Evolutionary conservation across 2,888 invertebrate species (phyloP).

Genomic region (Ornithoptera priamus): DNA sequence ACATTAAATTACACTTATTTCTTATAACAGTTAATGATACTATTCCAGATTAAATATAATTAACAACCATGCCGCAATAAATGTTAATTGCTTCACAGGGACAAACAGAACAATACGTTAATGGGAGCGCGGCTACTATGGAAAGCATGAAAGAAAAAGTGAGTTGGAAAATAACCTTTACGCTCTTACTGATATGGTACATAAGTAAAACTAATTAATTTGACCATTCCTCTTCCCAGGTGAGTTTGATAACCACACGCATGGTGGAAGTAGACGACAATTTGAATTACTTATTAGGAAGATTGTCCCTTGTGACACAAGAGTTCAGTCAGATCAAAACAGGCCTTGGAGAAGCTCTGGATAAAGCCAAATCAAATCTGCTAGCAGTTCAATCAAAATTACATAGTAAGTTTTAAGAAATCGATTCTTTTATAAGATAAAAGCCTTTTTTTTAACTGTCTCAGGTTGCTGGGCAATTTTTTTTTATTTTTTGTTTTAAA

Average conservation of each 20-base stretch:
- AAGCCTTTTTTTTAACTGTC: too few species aligned
- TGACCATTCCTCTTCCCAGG: constrained; percentile 63
- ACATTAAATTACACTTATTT: too few species aligned
- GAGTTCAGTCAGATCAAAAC: constrained; percentile 91
- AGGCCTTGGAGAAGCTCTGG: constrained; percentile 86
- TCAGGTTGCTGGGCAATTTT: too few species aligned
- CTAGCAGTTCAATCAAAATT: constrained; percentile 76
- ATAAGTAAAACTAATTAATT: constrained; percentile 33
- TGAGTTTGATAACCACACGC: constrained; percentile 86
- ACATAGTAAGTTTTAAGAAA: constrained; percentile 39
- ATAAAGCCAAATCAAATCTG: constrained; percentile 84
- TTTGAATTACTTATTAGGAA: constrained; percentile 89
- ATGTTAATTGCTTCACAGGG: constrained; percentile 67
- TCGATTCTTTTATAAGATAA: neutral
- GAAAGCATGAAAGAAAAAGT: constrained; percentile 89
- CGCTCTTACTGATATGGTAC: constrained; percentile 16
- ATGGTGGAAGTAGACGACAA: constrained; percentile 90
- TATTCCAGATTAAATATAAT: constrained; percentile 11
- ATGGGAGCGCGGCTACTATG: constrained; percentile 87
- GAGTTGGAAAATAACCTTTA: constrained; percentile 36
- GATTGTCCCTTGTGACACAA: constrained; percentile 88
- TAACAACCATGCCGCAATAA: constrained; percentile 11
- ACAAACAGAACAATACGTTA: constrained; percentile 89
- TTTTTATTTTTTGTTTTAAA: too few species aligned
- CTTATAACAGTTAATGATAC: neutral